Percentiles rank a stretch among this genome's conserved stretches.
Evolutionary conservation across 2,888 invertebrate genomes (phyloP).

Genomic region (Ptilodon capucinus): DNA sequence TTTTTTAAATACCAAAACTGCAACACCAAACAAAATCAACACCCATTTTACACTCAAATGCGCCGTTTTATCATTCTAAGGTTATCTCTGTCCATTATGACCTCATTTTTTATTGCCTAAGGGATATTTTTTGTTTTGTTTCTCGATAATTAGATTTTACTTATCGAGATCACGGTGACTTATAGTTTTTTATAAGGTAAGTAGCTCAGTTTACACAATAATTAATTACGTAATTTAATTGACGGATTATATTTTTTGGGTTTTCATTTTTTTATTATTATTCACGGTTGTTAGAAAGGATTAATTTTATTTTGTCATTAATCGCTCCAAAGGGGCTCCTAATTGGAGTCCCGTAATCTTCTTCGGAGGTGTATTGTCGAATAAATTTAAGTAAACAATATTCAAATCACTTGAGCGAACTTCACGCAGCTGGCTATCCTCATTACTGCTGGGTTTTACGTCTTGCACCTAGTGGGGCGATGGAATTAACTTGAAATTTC

Average conservation of each 20-base stretch:
- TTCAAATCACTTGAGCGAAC: constrained; percentile 57
- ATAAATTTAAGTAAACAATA: constrained; percentile 61
- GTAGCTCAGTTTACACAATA: constrained; percentile 18
- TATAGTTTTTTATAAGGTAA: neutral
- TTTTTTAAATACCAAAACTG: constrained; percentile 37
- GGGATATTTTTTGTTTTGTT: constrained; percentile 36
- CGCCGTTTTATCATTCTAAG: constrained; percentile 48
- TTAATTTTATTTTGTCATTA: constrained; percentile 2
- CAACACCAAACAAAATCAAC: constrained; percentile 41
- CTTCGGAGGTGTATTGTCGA: constrained; percentile 43
- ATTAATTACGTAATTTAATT: too few relatives aligned
- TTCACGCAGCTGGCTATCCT: constrained; percentile 34
- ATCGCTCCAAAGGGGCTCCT: constrained; percentile 37
- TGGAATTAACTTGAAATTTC: too few relatives aligned
- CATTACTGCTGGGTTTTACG: too few relatives aligned
- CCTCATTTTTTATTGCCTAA: constrained; percentile 52
- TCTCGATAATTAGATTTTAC: constrained; percentile 20
- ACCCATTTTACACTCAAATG: constrained; percentile 52
- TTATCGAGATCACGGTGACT: constrained; percentile 35
- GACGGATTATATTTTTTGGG: too few relatives aligned
- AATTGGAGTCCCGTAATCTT: constrained; percentile 49
- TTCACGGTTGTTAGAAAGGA: neutral
- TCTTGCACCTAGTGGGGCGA: too few relatives aligned
- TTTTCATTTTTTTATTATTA: neutral
- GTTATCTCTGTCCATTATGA: constrained; percentile 38